Percentiles rank a stretch among this genome's conserved stretches.
These are phyloP conservation scores for Scartelaos histophorus DNA, from an alignment of 2,113 vertebrate genomes.

Conservation along the genomic window DNA sequence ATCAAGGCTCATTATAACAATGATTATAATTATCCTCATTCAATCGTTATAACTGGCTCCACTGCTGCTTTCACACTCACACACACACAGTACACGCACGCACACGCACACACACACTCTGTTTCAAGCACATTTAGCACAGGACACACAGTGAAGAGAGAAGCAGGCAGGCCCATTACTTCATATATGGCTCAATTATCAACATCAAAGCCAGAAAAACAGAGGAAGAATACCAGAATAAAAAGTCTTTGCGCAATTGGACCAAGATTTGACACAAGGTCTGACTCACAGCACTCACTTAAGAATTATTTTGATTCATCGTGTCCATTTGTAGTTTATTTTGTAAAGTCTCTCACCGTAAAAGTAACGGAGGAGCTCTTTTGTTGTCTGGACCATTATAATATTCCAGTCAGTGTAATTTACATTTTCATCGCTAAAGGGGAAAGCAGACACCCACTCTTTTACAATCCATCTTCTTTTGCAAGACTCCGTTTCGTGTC, in stretches of 20 bases:
- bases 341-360: background rate
- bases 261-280: conserved; percentile 17
- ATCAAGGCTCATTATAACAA: conserved; percentile 8
- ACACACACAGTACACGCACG: background rate
- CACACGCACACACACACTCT: conserved; percentile 3
- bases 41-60: conserved; percentile 14
- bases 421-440: conserved; percentile 16
- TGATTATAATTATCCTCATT: conserved; percentile 28
- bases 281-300: conserved; percentile 16
- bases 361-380: background rate
- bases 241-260: conserved; percentile 18
- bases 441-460: background rate
- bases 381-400: background rate
- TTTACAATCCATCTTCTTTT: background rate
- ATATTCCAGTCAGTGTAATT: conserved; percentile 12
- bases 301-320: background rate
- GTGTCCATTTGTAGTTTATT: conserved; percentile 10
- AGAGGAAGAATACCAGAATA: conserved; percentile 29
- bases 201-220: conserved; percentile 53
- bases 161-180: conserved; percentile 61
- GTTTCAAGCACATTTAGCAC: conserved; percentile 12
- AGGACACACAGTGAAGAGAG: conserved; percentile 58
- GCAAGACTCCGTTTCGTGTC: background rate
- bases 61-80: conserved; percentile 11
- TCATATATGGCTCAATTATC: conserved; percentile 68